Conservation (phyloP, 2,797 vertebrate species). For the Mallotus villosus region DNA sequence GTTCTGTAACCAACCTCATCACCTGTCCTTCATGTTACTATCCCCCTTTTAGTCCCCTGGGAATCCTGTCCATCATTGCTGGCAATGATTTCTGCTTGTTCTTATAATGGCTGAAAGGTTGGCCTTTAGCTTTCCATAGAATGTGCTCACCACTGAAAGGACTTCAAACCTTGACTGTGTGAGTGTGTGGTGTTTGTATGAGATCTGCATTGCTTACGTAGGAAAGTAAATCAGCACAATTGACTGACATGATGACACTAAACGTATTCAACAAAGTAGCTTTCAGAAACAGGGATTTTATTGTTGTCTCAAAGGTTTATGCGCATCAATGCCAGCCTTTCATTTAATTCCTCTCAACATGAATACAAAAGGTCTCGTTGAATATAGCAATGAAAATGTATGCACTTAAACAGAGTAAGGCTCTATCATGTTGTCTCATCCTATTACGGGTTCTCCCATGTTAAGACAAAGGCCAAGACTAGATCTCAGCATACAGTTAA, state of each 20-base stretch:
- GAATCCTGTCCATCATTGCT: constrained; percentile 63
- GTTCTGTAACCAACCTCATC: constrained; percentile 62
- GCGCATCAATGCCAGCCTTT: not conserved
- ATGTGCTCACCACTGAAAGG: constrained; percentile 33
- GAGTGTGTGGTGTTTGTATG: not conserved
- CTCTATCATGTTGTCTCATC: constrained; percentile 13
- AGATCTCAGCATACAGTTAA: constrained; percentile 27
- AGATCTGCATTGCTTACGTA: not conserved
- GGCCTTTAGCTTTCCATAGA: constrained; percentile 35
- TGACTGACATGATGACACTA: not conserved
- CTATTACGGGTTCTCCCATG: constrained; percentile 1
- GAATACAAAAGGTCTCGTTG: not conserved
- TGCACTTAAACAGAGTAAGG: not conserved
- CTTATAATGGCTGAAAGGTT: constrained; percentile 58
- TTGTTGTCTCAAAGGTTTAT: constrained; percentile 4
- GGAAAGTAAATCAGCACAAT: constrained; percentile 1
- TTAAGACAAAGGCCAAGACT: constrained; percentile 4
- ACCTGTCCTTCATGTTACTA: constrained; percentile 65
- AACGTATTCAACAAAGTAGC: not conserved
- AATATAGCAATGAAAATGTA: constrained; percentile 1
- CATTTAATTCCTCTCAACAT: not conserved
- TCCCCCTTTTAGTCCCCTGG: constrained; percentile 55
- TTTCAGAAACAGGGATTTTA: not conserved
- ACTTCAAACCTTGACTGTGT: constrained; percentile 18
- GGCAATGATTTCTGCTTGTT: constrained; percentile 63